Conservation (phyloP, 2,797 vertebrate genomes). For the Trachurus trachurus region DNA sequence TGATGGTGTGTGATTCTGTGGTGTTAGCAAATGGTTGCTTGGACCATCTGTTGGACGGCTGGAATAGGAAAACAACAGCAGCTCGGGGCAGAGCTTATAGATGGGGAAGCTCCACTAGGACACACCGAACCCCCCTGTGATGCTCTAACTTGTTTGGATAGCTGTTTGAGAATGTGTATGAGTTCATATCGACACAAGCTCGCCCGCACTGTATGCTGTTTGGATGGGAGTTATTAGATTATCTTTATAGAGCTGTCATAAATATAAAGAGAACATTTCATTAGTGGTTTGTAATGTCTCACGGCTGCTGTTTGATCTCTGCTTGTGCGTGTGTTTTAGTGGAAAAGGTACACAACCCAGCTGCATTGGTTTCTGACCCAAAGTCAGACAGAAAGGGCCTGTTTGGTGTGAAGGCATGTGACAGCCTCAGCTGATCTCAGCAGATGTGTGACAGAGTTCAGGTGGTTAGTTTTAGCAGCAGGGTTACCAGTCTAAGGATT, state of each 20-base stretch:
- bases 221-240: constrained; percentile 8
- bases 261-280: background rate
- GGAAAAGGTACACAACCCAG: constrained; percentile 9
- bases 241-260: background rate
- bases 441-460: constrained; percentile 60
- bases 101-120: constrained; percentile 52
- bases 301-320: background rate
- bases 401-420: constrained; percentile 25
- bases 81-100: constrained; percentile 50
- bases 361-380: constrained; percentile 19
- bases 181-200: background rate
- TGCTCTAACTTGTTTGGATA: constrained; percentile 46
- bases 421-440: constrained; percentile 44
- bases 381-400: constrained; percentile 23
- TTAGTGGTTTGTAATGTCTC: background rate
- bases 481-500: constrained; percentile 52
- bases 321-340: constrained; percentile 1
- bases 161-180: constrained; percentile 21
- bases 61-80: constrained; percentile 73
- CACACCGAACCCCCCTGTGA: constrained; percentile 4
- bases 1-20: constrained; percentile 64
- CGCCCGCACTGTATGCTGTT: constrained; percentile 7
- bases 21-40: constrained; percentile 69
- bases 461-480: constrained; percentile 57
- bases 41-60: constrained; percentile 74